A percentile compares a stretch with the other conserved stretches of the same genome.
These are phyloP conservation scores for Drosophila seguyi DNA, from an alignment of 1,140 invertebrate genomes.

Conservation along the genomic window DNA sequence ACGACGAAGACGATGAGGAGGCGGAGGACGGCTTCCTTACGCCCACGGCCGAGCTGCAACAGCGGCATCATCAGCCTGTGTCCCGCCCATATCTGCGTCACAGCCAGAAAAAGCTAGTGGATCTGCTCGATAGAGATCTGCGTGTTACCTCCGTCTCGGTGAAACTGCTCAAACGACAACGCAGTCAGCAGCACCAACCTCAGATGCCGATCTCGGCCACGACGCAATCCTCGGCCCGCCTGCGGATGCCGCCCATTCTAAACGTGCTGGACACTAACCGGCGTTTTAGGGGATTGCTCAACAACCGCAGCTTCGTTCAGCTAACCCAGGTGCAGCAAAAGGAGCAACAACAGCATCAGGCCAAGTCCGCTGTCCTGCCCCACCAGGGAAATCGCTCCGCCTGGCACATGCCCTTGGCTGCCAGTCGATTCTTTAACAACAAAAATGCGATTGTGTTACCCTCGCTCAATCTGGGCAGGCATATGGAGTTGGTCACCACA, in stretches of 20 bases:
- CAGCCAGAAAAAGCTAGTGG: conserved; percentile 53
- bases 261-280: conserved; percentile 76
- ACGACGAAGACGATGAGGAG: conserved; percentile 62
- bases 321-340: conserved; percentile 75
- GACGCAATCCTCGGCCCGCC: conserved; percentile 56
- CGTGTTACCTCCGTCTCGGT: conserved; percentile 67
- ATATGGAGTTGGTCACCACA: conserved; percentile 53
- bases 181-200: conserved; percentile 41
- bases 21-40: conserved; percentile 69
- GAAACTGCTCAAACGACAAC: conserved; percentile 62
- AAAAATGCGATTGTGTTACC: conserved; percentile 75
- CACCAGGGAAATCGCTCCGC: conserved; percentile 66
- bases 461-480: conserved; percentile 64
- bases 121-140: conserved; percentile 64
- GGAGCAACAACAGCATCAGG: conserved; percentile 54
- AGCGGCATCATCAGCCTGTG: conserved; percentile 25
- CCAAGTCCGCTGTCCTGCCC: conserved; percentile 74
- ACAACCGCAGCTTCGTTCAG: conserved; percentile 79
- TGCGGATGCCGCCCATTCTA: conserved; percentile 79
- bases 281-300: conserved; percentile 67
- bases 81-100: conserved; percentile 41
- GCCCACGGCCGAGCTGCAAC: conserved; percentile 53
- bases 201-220: conserved; percentile 36
- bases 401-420: conserved; percentile 75
- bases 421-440: conserved; percentile 74